Base-by-base conservation (phyloP, 1,140 invertebrate species). In the Orchestia grillus region DNA sequence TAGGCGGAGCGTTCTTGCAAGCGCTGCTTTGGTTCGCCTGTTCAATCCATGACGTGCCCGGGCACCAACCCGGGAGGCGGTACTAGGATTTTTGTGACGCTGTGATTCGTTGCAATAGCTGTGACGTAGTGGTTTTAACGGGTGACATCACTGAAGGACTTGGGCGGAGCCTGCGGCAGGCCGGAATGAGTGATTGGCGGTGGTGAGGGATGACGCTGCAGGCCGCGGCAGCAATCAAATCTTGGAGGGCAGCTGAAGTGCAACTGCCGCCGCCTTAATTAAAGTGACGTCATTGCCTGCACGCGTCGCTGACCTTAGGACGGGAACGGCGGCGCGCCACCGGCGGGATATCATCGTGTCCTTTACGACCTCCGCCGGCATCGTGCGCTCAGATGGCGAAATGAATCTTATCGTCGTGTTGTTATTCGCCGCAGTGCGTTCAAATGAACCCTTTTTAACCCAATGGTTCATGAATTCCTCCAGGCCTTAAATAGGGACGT, bases 171-270 rank as follows among this genome's bases (percentile, higher is more conserved):
- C 44, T 91, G 88, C 15, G 88, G 88, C 41, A 42, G 88, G 88
- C 44, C 41, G 44, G 41, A 11, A 91, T 91, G 88, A 91, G 88
- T 91, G 88, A 91, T 91, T 91, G 88, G 88, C 88, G 88, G 88
- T 91, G 88, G 23, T 42, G 44, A 44, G 88, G 28, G 62, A 77
- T 77, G 62, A 77, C 62, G 62, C 62, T 77, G 62, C 62, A 77
- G 47, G 47, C 47, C 47, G 47, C 47, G 19, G 47, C 47, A 53
- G 62, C 62, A 77, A 77, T 77, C 62, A 77, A 77, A 77, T 77
- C 62, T 77, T 77, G 62, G 62, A 77, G 62, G 62, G 62, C 62
- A 77, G 62, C 15, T 19, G 62, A 77, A 77, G 62, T 77, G 62
- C 62, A 77, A 77, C 62, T 77, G 62, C 62, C 62, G 62, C 62